Conservation (phyloP, 2,888 invertebrate species). For the Cataglyphis albicans region DNA sequence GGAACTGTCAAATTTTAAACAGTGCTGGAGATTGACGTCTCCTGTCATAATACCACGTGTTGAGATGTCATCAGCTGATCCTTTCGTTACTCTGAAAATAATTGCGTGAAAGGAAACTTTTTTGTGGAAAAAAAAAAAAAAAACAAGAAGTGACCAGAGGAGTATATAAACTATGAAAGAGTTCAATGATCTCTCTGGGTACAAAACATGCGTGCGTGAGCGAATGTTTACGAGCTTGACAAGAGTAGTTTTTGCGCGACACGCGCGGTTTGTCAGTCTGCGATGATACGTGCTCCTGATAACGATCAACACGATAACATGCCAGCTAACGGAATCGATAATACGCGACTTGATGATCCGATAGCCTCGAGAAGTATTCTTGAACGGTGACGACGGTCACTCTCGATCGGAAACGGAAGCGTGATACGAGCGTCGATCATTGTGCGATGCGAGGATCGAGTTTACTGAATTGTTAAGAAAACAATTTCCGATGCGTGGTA, state of each 20-base stretch:
- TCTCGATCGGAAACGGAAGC: neutral
- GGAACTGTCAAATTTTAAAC: neutral
- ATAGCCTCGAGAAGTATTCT: neutral
- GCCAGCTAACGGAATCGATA: neutral
- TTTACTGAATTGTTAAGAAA: neutral
- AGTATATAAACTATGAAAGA: neutral
- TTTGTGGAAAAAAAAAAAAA: neutral
- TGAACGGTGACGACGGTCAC: neutral
- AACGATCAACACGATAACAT: slow-evolving; percentile 53
- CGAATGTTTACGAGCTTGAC: neutral
- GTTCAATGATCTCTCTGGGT: slow-evolving; percentile 60
- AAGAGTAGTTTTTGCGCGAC: slow-evolving; percentile 39
- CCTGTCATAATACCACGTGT: neutral
- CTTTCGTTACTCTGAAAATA: neutral
- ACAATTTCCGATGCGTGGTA: neutral
- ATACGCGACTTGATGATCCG: neutral
- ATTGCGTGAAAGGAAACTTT: neutral
- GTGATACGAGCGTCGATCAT: neutral
- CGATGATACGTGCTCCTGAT: slow-evolving; percentile 59
- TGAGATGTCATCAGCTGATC: slow-evolving; percentile 25
- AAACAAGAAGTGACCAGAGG: slow-evolving; percentile 15
- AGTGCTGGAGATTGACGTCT: neutral
- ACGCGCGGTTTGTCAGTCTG: slow-evolving; percentile 36
- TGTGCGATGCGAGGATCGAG: neutral
- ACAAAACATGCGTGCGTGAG: slow-evolving; percentile 36